Evolutionary conservation across 2,888 invertebrate genomes (phyloP).

Genomic region (Ichneumoninae sp.): DNA sequence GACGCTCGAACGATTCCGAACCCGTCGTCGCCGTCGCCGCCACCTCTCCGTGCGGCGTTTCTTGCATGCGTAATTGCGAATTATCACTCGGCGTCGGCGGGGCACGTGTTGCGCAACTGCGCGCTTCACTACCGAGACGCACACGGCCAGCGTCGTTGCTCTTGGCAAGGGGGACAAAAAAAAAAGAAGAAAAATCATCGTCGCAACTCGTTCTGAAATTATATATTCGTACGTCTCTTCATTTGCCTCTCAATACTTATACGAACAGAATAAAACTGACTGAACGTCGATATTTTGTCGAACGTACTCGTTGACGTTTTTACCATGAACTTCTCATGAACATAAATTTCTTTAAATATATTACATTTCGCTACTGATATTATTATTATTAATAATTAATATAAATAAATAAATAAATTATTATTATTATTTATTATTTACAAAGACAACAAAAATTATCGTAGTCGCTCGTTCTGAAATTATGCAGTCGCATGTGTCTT

Average conservation of each 20-base stretch:
- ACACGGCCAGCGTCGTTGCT: constrained; percentile 8
- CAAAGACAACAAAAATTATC: no score
- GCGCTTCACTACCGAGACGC: constrained; percentile 24
- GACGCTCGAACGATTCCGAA: constrained; percentile 20
- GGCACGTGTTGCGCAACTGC: constrained; percentile 61
- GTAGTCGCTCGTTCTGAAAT: no score
- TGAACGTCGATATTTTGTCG: no score
- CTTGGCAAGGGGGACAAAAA: background rate
- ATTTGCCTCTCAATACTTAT: background rate
- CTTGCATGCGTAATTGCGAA: constrained; percentile 77
- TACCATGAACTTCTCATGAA: no score
- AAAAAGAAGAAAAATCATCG: background rate
- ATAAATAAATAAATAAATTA: no score
- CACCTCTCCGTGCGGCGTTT: constrained; percentile 59
- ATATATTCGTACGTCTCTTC: background rate
- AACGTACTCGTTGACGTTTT: no score
- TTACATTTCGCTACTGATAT: no score
- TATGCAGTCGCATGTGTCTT: no score
- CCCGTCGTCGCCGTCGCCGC: constrained; percentile 23
- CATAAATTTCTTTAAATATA: no score
- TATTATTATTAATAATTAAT: no score
- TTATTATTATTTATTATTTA: no score
- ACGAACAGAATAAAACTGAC: background rate
- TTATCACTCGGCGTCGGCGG: constrained; percentile 71
- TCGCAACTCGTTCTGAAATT: background rate